Evolutionary conservation across 1,140 invertebrate species (phyloP), one percentile per base, ranked within the genome.

Genomic region (Drosophila teissieri): DNA sequence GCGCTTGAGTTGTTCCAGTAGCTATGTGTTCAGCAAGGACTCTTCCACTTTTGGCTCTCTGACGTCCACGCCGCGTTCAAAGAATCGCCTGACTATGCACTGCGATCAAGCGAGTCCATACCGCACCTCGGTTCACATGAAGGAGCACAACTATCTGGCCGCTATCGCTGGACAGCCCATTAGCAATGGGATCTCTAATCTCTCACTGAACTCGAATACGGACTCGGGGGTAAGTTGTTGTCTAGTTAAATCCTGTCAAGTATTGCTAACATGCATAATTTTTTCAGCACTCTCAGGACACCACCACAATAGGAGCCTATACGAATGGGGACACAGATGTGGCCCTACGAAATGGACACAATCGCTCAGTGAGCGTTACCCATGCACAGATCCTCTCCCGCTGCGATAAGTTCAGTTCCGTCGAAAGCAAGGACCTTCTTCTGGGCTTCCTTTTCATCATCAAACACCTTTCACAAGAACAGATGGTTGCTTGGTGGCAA

Each of bases 381-480:
- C 94, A 95, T 46, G 92, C 94, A 2, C 92, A 93, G 2, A 85
- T 92, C n/a, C 74, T 93, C 39, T 92, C 93, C 7, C 94, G 93
- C 73, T 95, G 94, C 80, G 97, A 98, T 91, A 97, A 96, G 92
- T 93, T 98, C n/a, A 95, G 94, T 52, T 70, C 92, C 0, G 91
- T 77, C 0, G 92, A 92, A 65, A 91, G 88, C 34, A 96, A 96
- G 89, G 98, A 99, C 93, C 93, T 99, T 15, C 93, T 99, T 14
- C 92, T 99, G 2, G 97, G 97, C 90, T 98, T 98, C 91, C 93
- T 99, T 15, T 98, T 98, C 93, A 95, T 98, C 46, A 93, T 99
- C 24, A 98, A 98, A 92, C 96, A 98, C 93, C 91, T 98, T 49
- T 95, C 96, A 31, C 97, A 98, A 90, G 96, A 97, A 74, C 95